Evolutionary conservation across 1,140 invertebrate species (phyloP).

Genomic region (Zaprionus vittiger): DNA sequence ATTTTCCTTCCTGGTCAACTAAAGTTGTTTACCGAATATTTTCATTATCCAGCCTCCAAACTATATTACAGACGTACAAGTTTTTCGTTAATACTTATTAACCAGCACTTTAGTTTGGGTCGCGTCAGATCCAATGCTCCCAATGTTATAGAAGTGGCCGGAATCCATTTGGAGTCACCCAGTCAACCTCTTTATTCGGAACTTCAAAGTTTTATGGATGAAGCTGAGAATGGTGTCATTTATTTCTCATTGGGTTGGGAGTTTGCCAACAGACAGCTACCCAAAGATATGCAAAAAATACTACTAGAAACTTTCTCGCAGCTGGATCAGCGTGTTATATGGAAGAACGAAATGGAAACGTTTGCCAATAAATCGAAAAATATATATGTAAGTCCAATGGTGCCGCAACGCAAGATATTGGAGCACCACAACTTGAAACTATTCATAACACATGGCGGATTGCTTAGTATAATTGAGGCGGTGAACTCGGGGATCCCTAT

Average conservation of each 20-base stretch:
- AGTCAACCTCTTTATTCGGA: slow-evolving; percentile 58
- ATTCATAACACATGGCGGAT: slow-evolving; percentile 53
- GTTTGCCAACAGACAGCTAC: slow-evolving; percentile 85
- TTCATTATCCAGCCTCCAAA: slow-evolving; percentile 26
- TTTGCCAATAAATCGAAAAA: slow-evolving; percentile 85
- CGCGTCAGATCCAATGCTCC: slow-evolving; percentile 61
- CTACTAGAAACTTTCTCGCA: slow-evolving; percentile 32
- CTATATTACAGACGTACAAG: slow-evolving; percentile 30
- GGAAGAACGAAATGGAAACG: slow-evolving; percentile 85
- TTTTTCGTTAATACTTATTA: slow-evolving; percentile 61
- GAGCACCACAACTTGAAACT: slow-evolving; percentile 62
- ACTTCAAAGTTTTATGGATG: slow-evolving; percentile 85
- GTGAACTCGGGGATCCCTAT: slow-evolving; percentile 40
- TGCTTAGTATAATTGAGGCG: slow-evolving; percentile 52
- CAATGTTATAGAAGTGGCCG: slow-evolving; percentile 84
- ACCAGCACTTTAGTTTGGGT: slow-evolving; percentile 65
- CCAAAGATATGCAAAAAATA: slow-evolving; percentile 80
- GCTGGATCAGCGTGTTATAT: slow-evolving; percentile 84
- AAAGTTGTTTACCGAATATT: slow-evolving; percentile 64
- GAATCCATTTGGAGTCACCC: slow-evolving; percentile 85
- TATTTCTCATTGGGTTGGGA: slow-evolving; percentile 88
- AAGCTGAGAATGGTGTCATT: slow-evolving; percentile 86
- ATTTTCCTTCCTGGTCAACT: slow-evolving; percentile 61
- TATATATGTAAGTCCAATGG: slow-evolving; percentile 86
- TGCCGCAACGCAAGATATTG: slow-evolving; percentile 85